Base-by-base conservation (phyloP, 1,140 invertebrate species). In the Apis cerana region DNA sequence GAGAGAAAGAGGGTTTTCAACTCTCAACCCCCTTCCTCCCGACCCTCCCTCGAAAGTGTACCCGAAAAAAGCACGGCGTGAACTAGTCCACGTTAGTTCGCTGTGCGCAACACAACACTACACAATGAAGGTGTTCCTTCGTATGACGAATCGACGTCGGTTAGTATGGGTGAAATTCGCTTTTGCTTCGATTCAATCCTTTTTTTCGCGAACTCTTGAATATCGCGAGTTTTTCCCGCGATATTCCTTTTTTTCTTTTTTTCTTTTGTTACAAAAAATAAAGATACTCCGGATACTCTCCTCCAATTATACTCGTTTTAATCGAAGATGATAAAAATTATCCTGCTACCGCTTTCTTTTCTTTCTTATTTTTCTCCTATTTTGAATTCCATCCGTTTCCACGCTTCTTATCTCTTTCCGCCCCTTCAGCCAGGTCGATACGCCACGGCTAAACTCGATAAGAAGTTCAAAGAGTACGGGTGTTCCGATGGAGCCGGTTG, bases 1-100 rank as follows among this genome's bases (percentile, higher is more conserved):
- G n/a, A 85, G 80, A 83, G 84, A 83, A 86, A 83, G 59, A 86
- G 71, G 65, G 86, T 85, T 85, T 85, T 88, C 84, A 80, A 89
- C 77, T 71, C 83, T 72, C 75, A 33, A 33, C 33, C 33, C 33
- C 33, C 33, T 33, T 17, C 62, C 50, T 33, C 48, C 9, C 10
- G 23, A 7, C 74, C 76, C 76, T 69, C 76, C 58, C 70, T 71
- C 69, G 54, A 86, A 77, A 87, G 71, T 65, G 54, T 59, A 54
- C 43, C 85, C 71, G 81, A 85, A 83, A 82, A 86, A 84, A 85
- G 71, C 84, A 65, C 82, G 80, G 84, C 85, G 88, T 83, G 88
- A 90, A 89, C 84, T 89, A 86, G 84, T 77, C 76, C 69, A 65
- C 68, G 80, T 82, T 87, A 89, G 89, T 88, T 89, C 85, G 83